Evolutionary conservation across 2,113 vertebrate species (phyloP).

Genomic region (Pyrgilauda ruficollis): DNA sequence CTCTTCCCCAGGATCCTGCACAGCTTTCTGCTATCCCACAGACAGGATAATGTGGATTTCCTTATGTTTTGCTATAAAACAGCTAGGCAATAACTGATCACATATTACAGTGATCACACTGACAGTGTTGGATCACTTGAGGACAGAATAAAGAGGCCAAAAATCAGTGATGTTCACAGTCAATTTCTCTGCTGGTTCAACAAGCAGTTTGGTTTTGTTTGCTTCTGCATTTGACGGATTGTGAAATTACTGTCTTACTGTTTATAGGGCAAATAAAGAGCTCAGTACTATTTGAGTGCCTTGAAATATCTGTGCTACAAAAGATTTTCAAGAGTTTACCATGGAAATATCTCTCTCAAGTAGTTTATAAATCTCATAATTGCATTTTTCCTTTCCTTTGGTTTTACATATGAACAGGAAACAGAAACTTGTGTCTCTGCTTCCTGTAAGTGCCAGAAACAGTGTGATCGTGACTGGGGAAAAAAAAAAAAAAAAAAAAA

Average conservation of each 20-base stretch:
- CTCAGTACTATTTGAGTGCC: neutral
- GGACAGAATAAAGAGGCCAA: neutral
- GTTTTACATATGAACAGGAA: neutral
- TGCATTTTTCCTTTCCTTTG: neutral
- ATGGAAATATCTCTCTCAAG: neutral
- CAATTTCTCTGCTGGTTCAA: neutral
- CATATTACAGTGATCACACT: neutral
- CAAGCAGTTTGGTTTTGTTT: neutral
- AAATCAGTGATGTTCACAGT: neutral
- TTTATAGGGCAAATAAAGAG: neutral
- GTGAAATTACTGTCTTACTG: neutral
- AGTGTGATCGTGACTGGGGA: neutral
- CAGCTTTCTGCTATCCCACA: neutral
- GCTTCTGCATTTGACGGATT: neutral
- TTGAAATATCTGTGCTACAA: neutral
- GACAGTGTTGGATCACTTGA: neutral
- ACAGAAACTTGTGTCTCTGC: neutral
- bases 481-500: neutral
- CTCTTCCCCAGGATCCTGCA: neutral
- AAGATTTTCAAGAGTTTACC: neutral
- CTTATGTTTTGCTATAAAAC: neutral
- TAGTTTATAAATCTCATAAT: neutral
- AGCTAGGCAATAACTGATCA: neutral
- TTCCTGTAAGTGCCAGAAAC: neutral
- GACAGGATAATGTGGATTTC: neutral